A percentile compares a stretch with the other conserved stretches of the same genome.
phyloP scores from a whole-genome alignment of 2,113 vertebrate genomes.

The Heloderma charlesbogerti region DNA sequence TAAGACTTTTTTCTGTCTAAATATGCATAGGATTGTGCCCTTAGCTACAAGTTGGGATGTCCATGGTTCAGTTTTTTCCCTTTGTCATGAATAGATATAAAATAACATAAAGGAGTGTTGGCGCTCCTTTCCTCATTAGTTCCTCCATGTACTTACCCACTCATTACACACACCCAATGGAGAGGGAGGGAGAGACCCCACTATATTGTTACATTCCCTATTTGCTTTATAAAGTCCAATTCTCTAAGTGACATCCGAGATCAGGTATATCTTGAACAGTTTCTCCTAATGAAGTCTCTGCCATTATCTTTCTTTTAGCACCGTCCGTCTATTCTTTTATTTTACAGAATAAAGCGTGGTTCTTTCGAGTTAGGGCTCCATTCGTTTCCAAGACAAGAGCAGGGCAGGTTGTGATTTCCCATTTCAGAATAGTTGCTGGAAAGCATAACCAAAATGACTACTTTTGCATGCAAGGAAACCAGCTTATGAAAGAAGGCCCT shows the following conservation, averaged over 20 bases:
- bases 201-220: background rate
- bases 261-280: background rate
- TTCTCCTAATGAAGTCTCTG: background rate
- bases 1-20: too few relatives aligned
- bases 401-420: background rate
- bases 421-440: background rate
- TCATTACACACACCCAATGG: too few relatives aligned
- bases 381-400: background rate
- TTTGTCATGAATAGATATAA: background rate
- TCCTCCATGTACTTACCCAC: background rate
- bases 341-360: background rate
- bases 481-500: background rate
- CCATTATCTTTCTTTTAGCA: background rate
- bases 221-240: background rate
- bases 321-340: background rate
- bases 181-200: too few relatives aligned
- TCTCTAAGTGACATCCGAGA: background rate
- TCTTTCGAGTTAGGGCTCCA: background rate
- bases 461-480: background rate
- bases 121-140: background rate
- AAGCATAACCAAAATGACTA: background rate
- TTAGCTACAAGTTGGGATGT: background rate
- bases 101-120: background rate
- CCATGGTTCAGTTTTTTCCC: background rate
- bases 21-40: too few relatives aligned